phyloP scores from a whole-genome alignment of 1,140 invertebrate genomes.

The Caenorhabditis inopinata region DNA sequence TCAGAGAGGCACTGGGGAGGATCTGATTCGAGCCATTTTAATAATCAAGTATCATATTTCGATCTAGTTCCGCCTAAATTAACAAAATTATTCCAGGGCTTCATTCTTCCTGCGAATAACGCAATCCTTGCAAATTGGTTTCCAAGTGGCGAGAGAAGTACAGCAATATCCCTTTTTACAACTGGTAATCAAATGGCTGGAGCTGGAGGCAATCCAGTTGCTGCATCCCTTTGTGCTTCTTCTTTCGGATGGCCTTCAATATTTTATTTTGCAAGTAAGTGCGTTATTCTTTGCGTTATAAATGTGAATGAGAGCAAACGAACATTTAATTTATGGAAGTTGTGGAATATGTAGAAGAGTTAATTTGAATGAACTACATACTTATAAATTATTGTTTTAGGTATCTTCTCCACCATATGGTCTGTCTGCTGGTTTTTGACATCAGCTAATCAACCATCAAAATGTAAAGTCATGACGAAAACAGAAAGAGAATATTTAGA shows the following conservation, averaged over 20 bases:
- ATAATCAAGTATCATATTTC: too few species aligned
- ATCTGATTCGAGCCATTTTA: too few species aligned
- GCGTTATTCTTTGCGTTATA: not conserved
- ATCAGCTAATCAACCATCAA: constrained; percentile 45
- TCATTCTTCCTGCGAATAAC: constrained; percentile 53
- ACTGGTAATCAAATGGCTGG: constrained; percentile 51
- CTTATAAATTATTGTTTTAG: too few species aligned
- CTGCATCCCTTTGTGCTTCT: constrained; percentile 50
- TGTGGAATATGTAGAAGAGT: too few species aligned
- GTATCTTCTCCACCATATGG: constrained; percentile 51
- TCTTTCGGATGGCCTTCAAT: constrained; percentile 54
- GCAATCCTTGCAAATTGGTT: constrained; percentile 54
- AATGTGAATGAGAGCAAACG: too few species aligned
- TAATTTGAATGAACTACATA: too few species aligned
- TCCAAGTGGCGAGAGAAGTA: constrained; percentile 53
- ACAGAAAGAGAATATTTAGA: constrained; percentile 46
- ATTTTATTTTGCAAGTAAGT: constrained; percentile 54
- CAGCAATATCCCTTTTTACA: constrained; percentile 54
- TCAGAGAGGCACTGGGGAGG: too few species aligned
- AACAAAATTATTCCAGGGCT: constrained; percentile 54
- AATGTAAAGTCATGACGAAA: constrained; percentile 48
- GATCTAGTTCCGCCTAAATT: too few species aligned
- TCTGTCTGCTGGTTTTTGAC: constrained; percentile 45
- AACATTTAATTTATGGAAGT: too few species aligned
- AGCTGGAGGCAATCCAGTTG: constrained; percentile 42